Percentiles rank a stretch among this genome's conserved stretches.
phyloP scores from a whole-genome alignment of 1,140 invertebrate genomes.

The Caenorhabditis inopinata region DNA sequence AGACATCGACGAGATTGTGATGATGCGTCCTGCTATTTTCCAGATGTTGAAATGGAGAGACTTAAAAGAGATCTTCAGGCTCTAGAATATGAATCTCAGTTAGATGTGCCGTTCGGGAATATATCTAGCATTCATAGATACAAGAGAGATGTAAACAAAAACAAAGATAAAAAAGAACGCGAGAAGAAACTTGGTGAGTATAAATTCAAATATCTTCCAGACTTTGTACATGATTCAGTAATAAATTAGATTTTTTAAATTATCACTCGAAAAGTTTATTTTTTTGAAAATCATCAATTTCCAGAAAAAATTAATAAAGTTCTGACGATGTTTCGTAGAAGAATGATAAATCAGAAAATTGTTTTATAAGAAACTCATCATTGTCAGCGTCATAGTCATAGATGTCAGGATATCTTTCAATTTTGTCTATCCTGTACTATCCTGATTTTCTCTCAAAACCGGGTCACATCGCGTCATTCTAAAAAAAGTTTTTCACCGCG shows the following conservation, averaged over 20 bases:
- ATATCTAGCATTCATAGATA: neutral
- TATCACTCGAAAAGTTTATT: too few relatives aligned
- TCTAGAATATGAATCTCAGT: neutral
- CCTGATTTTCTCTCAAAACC: neutral
- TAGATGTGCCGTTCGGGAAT: neutral
- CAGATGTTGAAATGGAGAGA: constrained; percentile 15
- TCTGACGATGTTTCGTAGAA: too few relatives aligned
- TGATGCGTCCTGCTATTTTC: neutral
- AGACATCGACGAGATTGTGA: neutral
- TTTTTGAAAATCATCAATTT: too few relatives aligned
- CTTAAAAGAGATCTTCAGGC: constrained; percentile 14
- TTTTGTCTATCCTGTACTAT: neutral
- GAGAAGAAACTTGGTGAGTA: neutral
- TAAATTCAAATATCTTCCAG: too few relatives aligned
- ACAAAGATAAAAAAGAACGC: neutral
- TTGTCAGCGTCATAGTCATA: too few relatives aligned
- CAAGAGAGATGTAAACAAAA: neutral
- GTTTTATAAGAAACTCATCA: too few relatives aligned
- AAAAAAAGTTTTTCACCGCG: neutral
- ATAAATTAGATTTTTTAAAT: too few relatives aligned
- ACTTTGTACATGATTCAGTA: too few relatives aligned
- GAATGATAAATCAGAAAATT: too few relatives aligned
- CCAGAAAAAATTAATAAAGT: too few relatives aligned
- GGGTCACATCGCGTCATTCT: constrained; percentile 18
- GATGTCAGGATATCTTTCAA: neutral